These are phyloP conservation scores for Calliphora vicina DNA, from an alignment of 1,140 invertebrate genomes.

Conservation along the genomic window DNA sequence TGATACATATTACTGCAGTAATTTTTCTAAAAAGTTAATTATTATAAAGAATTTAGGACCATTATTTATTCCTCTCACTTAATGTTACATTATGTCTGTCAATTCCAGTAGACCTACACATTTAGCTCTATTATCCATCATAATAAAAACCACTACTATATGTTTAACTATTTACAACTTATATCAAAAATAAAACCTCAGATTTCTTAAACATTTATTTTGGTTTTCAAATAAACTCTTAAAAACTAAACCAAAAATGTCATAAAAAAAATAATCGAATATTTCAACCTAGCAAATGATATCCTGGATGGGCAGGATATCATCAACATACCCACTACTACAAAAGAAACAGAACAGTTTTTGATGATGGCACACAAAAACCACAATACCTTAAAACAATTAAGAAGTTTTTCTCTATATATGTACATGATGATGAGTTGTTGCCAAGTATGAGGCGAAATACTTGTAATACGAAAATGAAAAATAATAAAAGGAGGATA, in stretches of 20 bases:
- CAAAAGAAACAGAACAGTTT: background rate
- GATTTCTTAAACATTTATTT: background rate
- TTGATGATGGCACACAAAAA: background rate
- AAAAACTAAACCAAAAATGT: background rate
- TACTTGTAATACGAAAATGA: background rate
- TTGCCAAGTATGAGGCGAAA: background rate
- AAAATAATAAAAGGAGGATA: background rate
- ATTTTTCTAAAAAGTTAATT: no score
- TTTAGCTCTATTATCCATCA: background rate
- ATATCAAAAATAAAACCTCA: background rate
- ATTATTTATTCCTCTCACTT: no score
- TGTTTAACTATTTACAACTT: background rate
- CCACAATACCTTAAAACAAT: constrained; percentile 9
- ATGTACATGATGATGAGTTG: background rate
- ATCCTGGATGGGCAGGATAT: no score
- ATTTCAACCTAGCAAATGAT: background rate
- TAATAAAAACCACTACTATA: background rate
- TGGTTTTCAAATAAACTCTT: background rate
- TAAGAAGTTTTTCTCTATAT: background rate
- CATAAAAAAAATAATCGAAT: background rate
- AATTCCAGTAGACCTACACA: background rate
- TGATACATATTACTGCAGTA: no score
- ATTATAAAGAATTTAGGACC: no score
- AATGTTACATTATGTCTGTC: no score
- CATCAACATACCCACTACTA: background rate